Conservation (phyloP, 1,140 invertebrate species). For the Bombus confusus region DNA sequence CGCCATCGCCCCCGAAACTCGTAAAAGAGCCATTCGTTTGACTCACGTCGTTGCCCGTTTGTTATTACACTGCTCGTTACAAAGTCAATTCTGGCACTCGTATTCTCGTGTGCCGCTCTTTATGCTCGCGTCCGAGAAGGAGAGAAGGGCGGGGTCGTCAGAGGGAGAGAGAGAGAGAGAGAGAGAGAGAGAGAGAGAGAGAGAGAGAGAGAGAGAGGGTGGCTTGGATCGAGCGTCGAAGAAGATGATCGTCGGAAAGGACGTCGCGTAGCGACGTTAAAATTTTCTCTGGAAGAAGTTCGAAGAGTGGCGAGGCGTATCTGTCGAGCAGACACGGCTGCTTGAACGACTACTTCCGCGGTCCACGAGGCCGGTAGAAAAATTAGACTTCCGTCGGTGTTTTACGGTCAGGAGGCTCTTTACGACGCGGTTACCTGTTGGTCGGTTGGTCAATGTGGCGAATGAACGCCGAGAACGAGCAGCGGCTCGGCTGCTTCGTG, state of each 20-base stretch:
- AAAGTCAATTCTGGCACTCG: constrained; percentile 68
- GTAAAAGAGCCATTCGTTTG: constrained; percentile 75
- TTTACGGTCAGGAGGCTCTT: no score
- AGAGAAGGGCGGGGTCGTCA: background rate
- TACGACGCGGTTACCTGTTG: no score
- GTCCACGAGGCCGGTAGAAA: constrained; percentile 29
- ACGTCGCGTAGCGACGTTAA: background rate
- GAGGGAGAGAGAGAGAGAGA: background rate
- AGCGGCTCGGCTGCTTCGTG: no score
- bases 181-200: background rate
- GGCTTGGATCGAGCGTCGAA: background rate
- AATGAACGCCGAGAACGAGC: no score
- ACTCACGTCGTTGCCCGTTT: constrained; percentile 72
- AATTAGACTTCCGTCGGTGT: constrained; percentile 18
- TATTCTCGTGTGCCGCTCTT: constrained; percentile 59
- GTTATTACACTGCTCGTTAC: constrained; percentile 71
- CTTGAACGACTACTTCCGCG: no score
- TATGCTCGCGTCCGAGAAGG: constrained; percentile 47
- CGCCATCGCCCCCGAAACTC: constrained; percentile 65
- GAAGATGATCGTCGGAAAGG: background rate
- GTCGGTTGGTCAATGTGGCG: no score
- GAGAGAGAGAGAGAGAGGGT: background rate
- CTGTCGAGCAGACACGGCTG: constrained; percentile 3
- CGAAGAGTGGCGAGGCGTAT: constrained; percentile 1
- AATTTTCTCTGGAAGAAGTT: constrained; percentile 28